Evolutionary conservation across 2,113 vertebrate species (phyloP).

Genomic region (Pluvianellus socialis): DNA sequence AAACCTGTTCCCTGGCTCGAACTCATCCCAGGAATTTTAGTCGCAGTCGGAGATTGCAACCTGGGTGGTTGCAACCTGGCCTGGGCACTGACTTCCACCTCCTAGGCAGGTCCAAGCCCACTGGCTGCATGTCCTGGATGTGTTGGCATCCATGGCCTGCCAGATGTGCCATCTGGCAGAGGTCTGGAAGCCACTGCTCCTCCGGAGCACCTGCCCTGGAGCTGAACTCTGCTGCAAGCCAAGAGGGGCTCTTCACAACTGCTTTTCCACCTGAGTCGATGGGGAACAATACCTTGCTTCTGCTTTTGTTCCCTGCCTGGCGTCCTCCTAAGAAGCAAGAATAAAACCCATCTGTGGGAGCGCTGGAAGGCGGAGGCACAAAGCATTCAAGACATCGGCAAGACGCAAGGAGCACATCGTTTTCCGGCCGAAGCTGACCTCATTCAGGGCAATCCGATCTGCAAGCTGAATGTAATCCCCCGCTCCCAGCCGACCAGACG

Average conservation of each 20-base stretch:
- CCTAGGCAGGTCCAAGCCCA: not conserved
- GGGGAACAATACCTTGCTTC: conserved; percentile 34
- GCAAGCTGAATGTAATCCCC: conserved; percentile 34
- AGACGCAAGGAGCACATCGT: not conserved
- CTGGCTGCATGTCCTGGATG: rapidly evolving
- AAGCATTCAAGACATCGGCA: not conserved
- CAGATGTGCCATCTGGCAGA: not conserved
- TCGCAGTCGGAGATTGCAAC: not conserved
- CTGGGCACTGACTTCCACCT: not conserved
- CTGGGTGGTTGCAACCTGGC: too few relatives aligned
- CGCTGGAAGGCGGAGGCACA: not conserved
- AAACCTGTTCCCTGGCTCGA: not conserved
- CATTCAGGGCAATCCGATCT: conserved; percentile 24
- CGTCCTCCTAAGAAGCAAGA: not conserved
- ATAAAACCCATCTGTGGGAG: conserved; percentile 46
- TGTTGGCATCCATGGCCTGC: not conserved
- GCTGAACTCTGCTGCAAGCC: not conserved
- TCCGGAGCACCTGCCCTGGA: not conserved
- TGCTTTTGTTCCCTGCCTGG: conserved; percentile 42
- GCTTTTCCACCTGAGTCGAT: not conserved
- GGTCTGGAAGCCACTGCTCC: not conserved
- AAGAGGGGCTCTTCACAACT: not conserved
- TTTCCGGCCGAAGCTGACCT: not conserved
- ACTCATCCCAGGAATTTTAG: not conserved
- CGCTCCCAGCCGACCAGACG: not conserved